These are phyloP conservation scores for Drosophila miranda DNA, from an alignment of 1,140 invertebrate species.

Conservation along the genomic window DNA sequence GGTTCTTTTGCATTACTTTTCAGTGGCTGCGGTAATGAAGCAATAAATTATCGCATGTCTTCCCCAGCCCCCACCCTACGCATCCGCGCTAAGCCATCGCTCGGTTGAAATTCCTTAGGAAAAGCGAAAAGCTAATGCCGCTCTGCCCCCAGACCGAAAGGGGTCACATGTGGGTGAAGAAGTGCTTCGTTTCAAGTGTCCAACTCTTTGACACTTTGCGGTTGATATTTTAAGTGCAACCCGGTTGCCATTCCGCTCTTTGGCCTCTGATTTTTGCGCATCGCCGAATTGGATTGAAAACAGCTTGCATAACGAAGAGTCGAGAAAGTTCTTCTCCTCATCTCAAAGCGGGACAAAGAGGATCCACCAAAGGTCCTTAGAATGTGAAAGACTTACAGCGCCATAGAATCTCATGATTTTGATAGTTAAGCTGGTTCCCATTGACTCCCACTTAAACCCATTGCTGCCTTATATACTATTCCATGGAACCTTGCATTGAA, in stretches of 20 bases:
- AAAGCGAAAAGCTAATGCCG: constrained; percentile 62
- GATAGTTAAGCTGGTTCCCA: too few relatives aligned
- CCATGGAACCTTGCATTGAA: background rate
- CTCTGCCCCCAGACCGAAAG: background rate
- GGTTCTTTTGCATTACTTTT: constrained; percentile 39
- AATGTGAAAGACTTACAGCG: too few relatives aligned
- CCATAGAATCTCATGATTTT: too few relatives aligned
- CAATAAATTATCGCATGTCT: constrained; percentile 70
- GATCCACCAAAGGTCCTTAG: background rate
- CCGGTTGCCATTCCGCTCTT: background rate
- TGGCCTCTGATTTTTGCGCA: constrained; percentile 22
- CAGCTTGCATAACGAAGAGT: background rate
- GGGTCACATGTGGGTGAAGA: constrained; percentile 28
- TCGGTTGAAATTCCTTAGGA: constrained; percentile 36
- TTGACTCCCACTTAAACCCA: too few relatives aligned
- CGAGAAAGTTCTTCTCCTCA: background rate
- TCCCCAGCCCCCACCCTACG: background rate
- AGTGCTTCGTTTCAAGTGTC: constrained; percentile 66
- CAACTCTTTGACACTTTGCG: constrained; percentile 77
- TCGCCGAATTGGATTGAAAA: constrained; percentile 11
- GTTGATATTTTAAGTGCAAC: constrained; percentile 73
- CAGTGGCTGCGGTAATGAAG: constrained; percentile 64
- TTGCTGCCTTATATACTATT: too few relatives aligned
- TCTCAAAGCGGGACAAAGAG: background rate
- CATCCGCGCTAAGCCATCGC: constrained; percentile 13